These are phyloP conservation scores for Polyommatus icarus DNA, from an alignment of 2,888 invertebrate species.

Conservation along the genomic window DNA sequence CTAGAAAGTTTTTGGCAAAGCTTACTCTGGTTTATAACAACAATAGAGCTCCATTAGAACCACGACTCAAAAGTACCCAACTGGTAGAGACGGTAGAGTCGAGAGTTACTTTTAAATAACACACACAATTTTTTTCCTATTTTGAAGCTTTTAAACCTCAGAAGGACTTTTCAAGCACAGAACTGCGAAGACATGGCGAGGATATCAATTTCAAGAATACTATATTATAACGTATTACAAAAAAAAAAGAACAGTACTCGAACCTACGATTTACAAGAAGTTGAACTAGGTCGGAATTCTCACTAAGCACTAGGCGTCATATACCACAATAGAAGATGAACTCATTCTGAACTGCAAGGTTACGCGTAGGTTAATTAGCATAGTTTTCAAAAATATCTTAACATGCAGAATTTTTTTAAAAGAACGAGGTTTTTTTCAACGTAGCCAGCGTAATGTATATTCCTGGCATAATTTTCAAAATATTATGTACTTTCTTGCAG, in stretches of 20 bases:
- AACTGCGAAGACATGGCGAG: not conserved
- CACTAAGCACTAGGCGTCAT: not conserved
- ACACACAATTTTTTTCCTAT: not conserved
- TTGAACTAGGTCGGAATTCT: not conserved
- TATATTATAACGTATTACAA: too few species aligned
- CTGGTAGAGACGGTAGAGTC: not conserved
- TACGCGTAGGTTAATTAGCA: not conserved
- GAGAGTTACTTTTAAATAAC: not conserved
- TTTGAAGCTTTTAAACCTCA: not conserved
- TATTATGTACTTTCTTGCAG: too few species aligned
- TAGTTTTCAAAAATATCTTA: not conserved
- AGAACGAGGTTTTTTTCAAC: too few species aligned
- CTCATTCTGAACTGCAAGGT: not conserved
- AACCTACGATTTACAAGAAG: not conserved
- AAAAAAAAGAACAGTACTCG: not conserved
- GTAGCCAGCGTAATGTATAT: too few species aligned
- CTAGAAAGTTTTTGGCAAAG: slow-evolving; percentile 21
- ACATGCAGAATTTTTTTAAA: not conserved
- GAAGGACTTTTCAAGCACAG: not conserved
- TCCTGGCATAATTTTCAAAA: too few species aligned
- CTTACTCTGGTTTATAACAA: not conserved
- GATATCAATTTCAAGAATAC: too few species aligned
- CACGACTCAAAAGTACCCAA: not conserved
- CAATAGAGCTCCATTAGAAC: slow-evolving; percentile 7
- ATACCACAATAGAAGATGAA: not conserved